Evolutionary conservation across 2,797 vertebrate species (phyloP), one percentile per base, ranked within the genome.

Genomic region (Scleropages formosus): DNA sequence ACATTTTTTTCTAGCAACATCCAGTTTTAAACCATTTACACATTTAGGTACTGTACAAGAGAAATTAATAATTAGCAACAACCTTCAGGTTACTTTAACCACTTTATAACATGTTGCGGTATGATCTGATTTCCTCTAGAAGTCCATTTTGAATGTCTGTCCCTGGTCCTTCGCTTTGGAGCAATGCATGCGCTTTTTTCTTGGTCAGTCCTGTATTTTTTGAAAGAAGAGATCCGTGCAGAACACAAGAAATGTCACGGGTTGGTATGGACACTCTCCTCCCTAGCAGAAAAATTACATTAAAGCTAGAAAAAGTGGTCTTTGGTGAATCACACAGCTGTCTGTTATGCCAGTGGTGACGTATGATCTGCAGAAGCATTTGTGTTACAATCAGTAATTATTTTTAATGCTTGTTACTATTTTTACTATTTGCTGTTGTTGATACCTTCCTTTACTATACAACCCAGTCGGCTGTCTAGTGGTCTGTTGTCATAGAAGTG

Each of bases 261-360:
- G 96, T 97, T 95, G 94, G 97, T 98, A 98, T 92, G 80, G 80
- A 74, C 78, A 74, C 22, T 74, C 67, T 79, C 77, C 77, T 66
- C 47, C 61, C 56, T 71, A 68, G 59, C 68, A 81, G 80, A 79
- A 81, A 81, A 80, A 78, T 78, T 78, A 73, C 77, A 75, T 80
- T 79, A 39, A 16, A 51, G 53, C 0, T 39, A 59, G 44, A 59
- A 58, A 56, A 70, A 15, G 61, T 4, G 20, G 12, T 0, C 8
- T 27, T 59, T 71, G 46, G 46, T 27, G 18, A 22, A 31, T 27
- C 49, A 26, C 51, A 56, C 53, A 39, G 53, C 13, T 13, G 27
- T 39, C 4, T 15, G 44, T 53, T 53, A 67, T 64, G 74, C 64
- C 44, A 11, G 24, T 68, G 39, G 46, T 7, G 51, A 26, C 7